These are phyloP conservation scores for Hypsibius dujardini DNA, from an alignment of 1,140 invertebrate genomes.

Conservation along the genomic window DNA sequence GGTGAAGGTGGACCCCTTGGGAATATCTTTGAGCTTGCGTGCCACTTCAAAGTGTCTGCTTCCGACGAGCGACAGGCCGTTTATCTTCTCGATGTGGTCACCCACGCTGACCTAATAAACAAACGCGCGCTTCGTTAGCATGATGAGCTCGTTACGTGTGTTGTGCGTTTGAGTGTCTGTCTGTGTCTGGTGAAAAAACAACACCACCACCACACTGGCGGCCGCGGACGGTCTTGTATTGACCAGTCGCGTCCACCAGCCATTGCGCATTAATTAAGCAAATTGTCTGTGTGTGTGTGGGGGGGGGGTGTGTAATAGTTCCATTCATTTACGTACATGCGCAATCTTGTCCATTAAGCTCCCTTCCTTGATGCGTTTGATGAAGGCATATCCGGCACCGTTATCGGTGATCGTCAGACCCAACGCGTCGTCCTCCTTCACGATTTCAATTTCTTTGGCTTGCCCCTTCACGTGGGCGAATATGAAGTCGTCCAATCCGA, in stretches of 20 bases:
- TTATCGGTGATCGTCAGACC: constrained; percentile 95
- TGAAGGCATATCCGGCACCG: constrained; percentile 85
- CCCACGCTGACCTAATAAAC: constrained; percentile 47
- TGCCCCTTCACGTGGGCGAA: constrained; percentile 87
- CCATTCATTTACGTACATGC: constrained; percentile 33
- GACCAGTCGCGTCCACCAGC: no score
- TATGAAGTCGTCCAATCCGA: constrained; percentile 92
- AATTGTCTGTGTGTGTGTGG: no score
- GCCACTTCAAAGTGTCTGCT: constrained; percentile 90
- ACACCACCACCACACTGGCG: no score
- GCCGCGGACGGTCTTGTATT: no score
- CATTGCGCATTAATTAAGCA: no score
- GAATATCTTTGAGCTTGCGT: constrained; percentile 78
- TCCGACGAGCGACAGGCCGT: constrained; percentile 64
- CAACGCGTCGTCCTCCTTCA: constrained; percentile 78
- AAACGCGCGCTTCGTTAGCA: not conserved
- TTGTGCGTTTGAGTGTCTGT: no score
- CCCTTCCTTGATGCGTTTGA: constrained; percentile 84
- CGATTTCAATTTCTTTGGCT: constrained; percentile 80
- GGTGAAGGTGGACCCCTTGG: constrained; percentile 66
- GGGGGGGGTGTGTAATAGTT: no score
- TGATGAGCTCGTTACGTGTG: not conserved
- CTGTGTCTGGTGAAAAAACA: no score
- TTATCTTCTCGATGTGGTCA: constrained; percentile 89
- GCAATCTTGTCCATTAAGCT: constrained; percentile 67